Conservation (phyloP, 1,140 invertebrate species). For the Cecropterus lyciades region DNA sequence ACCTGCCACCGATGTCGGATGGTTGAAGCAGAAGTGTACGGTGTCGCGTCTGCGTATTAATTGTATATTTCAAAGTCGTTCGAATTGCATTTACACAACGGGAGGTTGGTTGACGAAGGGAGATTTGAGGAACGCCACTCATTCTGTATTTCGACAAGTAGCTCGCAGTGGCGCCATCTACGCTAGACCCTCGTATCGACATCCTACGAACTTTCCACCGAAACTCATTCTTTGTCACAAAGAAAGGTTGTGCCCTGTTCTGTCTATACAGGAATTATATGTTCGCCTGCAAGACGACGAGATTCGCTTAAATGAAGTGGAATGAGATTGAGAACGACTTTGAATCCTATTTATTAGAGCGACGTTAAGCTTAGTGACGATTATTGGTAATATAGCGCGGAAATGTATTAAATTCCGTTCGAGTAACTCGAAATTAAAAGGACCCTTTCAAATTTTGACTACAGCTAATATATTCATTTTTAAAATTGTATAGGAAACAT, state of each 20-base stretch:
- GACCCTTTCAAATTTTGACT: conserved; percentile 2
- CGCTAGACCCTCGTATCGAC: background rate
- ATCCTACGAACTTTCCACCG: background rate
- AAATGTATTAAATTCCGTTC: background rate
- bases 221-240: conserved; percentile 21
- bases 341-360: conserved; percentile 9
- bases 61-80: too few relatives aligned
- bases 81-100: too few relatives aligned
- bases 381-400: too few relatives aligned
- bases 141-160: background rate
- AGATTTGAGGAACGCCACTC: too few relatives aligned
- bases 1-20: too few relatives aligned
- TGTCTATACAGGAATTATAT: conserved; percentile 5
- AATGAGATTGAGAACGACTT: background rate
- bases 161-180: background rate
- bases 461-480: conserved; percentile 15
- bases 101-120: too few relatives aligned
- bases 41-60: too few relatives aligned
- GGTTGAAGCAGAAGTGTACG: too few relatives aligned
- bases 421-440: background rate
- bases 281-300: background rate
- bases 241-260: conserved; percentile 18
- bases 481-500: conserved; percentile 13
- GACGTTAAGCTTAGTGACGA: background rate
- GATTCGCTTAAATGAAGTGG: background rate